Percentiles rank a stretch among this genome's conserved stretches.
These are phyloP conservation scores for Drosophila punjabiensis DNA, from an alignment of 1,140 invertebrate genomes.

Conservation along the genomic window DNA sequence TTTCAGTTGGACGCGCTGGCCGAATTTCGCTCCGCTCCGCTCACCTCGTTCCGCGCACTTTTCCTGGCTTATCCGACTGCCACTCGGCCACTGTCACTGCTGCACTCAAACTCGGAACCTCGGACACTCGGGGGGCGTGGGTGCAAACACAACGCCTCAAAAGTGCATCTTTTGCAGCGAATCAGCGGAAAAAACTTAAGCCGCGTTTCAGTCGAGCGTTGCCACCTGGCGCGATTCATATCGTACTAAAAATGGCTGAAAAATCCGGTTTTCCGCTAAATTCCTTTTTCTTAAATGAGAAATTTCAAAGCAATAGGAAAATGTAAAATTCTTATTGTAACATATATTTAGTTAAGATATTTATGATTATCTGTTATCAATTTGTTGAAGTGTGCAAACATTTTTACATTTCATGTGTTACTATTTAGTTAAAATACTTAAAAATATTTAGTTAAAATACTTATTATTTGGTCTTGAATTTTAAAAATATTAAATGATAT, in stretches of 20 bases:
- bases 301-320: not conserved
- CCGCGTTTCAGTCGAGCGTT: slow-evolving; percentile 31
- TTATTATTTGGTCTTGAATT: no score
- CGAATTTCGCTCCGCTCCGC: slow-evolving; percentile 15
- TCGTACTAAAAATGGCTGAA: not conserved
- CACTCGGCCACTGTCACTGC: slow-evolving; percentile 22
- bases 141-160: slow-evolving; percentile 43
- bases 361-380: not conserved
- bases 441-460: no score
- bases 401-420: no score
- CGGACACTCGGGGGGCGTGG: slow-evolving; percentile 32
- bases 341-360: not conserved
- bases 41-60: slow-evolving; percentile 36
- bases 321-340: not conserved
- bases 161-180: slow-evolving; percentile 53
- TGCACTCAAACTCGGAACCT: slow-evolving; percentile 29
- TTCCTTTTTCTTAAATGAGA: no score
- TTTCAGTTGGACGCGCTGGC: slow-evolving; percentile 25
- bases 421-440: no score
- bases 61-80: slow-evolving; percentile 28
- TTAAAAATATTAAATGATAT: no score
- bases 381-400: no score
- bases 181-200: slow-evolving; percentile 38
- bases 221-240: not conserved
- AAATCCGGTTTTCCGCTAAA: not conserved